Base-by-base conservation (phyloP, 2,888 invertebrate species). In the Pollenia griseotomentosa region DNA sequence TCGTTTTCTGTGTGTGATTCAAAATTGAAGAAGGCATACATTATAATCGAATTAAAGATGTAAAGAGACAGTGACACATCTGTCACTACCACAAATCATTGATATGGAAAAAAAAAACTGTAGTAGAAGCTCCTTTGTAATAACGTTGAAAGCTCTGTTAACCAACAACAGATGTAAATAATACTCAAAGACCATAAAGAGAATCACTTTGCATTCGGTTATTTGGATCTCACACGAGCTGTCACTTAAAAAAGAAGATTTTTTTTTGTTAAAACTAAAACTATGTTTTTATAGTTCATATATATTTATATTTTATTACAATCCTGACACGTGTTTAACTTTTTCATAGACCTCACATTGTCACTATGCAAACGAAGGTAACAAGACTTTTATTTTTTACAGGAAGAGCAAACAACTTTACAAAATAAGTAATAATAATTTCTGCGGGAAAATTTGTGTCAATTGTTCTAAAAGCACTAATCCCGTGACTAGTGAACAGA, bases 11-110 rank as follows among this genome's bases (percentile, higher is more conserved):
- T 23, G 44, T 51, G 44, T 19, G n/a, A 40, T 63, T 73, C 16
- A 44, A 42, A 79, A 59, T 0, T 33, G 33, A 33, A 33, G 42
- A 48, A 63, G 23, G 2, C 10, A 57, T 70, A 55, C 16, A 53
- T 78, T 71, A 59, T 77, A 73, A 79, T 66, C 73, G 73, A 84
- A 79, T 65, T 77, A 83, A 75, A 70, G 55, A 40, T 46, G 10
- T 51, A 53, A 73, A 74, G 46, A 42, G 16, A 59, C 33, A 55
- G 70, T 83, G 73, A 74, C 79, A 74, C 84, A 83, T 79, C 78
- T 83, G 78, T 78, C 78, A 73, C 40, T 53, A 79, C 53, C 61
- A 77, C 51, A 79, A 79, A 51, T 79, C 57, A 73, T 61, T 79
- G 59, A 79, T 68, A 59, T 84, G 66, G 59, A 84, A 81, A 57